Base-by-base conservation (phyloP, 1,140 invertebrate genomes). In the Hypsibius dujardini region DNA sequence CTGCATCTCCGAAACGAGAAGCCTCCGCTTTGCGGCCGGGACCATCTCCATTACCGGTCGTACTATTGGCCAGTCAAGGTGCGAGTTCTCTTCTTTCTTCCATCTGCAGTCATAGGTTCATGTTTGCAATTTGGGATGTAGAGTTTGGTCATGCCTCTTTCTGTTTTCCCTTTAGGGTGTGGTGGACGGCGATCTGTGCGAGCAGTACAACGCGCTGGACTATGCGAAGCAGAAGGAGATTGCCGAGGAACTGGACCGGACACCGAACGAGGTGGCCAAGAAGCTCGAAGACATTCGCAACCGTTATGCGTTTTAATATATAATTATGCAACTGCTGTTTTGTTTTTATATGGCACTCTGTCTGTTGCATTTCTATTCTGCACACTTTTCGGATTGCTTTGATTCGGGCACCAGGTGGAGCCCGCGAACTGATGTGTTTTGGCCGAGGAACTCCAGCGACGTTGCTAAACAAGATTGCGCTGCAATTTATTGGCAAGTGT, bases 1-100 rank as follows among this genome's bases (percentile, higher is more conserved):
- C 98, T 99, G 95, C 94, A 99, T 79, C 95, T 99, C 92, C 82
- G 96, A 59, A 91, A 90, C 69, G 95, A 98, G 80, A 90, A 97
- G 80, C 85, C 92, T 0, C 94, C 95, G 0, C 79, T 99, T 0
- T 97, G 93, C 82, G 96, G 96, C 1, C 82, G 95, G 42, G 95
- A 99, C 82, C 96, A 99, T 81, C 82, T 99, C 1, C 92, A 93
- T 0, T 99, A 90, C 79, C 84, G 95, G 73, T 97, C 93, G 46
- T 96, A 94, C 76, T 98, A 98, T 81, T 98, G 92, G 78, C 94
- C 96, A 2, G 90, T 98, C 1, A 97, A 95, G 84, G 89, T 90
- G 76, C 81, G 46, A 71, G 14, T n/a, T 40, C n/a, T 46, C 28
- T 28, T 12, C 7, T 7, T 71, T 12, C 67, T n/a, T 46, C 47